Evolutionary conservation across 2,113 vertebrate genomes (phyloP), one percentile per base, ranked within the genome.

Genomic region (Todiramphus saurophagus): DNA sequence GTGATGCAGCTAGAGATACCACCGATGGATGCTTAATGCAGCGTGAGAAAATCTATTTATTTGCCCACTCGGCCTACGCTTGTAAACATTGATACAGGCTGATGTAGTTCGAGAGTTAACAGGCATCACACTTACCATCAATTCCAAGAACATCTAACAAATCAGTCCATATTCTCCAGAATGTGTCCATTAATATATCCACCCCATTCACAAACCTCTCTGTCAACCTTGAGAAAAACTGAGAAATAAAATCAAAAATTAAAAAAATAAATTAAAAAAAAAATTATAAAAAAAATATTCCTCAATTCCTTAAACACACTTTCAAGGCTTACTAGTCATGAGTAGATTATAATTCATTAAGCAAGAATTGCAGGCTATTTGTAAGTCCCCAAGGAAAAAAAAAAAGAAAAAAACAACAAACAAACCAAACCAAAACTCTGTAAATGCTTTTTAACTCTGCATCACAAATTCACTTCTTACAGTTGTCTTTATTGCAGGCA

Each of bases 121-220:
- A 62, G 50, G 56, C 51, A 83, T 48, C 48, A 43, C 84, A 97
- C 98, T 91, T 98, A 99, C 99, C 98, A 76, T 99, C 99, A 62
- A 99, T 99, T 89, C 99, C 99, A 95, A 99, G 98, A 58, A 99
- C 99, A 92, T 99, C 99, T 96, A 99, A 97, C 63, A 99, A 96
- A 93, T 99, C 99, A 0, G 98, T 98, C 99, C 99, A 99, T 77
- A 99, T 98, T 94, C 99, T 99, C 99, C 99, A 99, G 82, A 99
- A 83, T 0, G 99, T 98, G 87, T 99, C 99, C 86, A 99, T 93
- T 56, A 99, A 98, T 44, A 98, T 97, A 86, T 99, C 99, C 89
- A 99, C 99, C 17, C 99, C 99, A 97, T 99, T 98, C 77, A 99
- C 99, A 88, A 99, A 99, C 62, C 98, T 98, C 97, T 99, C 99